Percentiles rank a stretch among this genome's conserved stretches.
These are phyloP conservation scores for Watsonalla cultraria DNA, from an alignment of 2,888 invertebrate species.

Conservation along the genomic window DNA sequence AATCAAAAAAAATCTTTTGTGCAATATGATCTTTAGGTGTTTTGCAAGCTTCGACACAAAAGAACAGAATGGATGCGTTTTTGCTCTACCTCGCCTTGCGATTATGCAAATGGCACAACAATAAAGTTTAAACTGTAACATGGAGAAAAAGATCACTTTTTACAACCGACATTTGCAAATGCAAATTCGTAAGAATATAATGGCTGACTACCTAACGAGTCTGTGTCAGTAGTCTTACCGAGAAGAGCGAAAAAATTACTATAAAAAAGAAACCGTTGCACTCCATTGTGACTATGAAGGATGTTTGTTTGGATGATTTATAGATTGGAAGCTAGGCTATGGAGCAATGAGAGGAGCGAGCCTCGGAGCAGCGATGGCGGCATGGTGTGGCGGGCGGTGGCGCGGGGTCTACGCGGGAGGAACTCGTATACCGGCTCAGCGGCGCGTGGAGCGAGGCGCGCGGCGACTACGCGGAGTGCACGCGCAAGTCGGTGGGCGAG, in stretches of 20 bases:
- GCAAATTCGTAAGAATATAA: constrained; percentile 56
- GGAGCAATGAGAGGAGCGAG: constrained; percentile 11
- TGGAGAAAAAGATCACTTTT: constrained; percentile 55
- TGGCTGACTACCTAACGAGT: constrained; percentile 59
- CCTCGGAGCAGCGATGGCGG: constrained; percentile 19
- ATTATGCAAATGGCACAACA: constrained; percentile 74
- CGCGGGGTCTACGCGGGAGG: constrained; percentile 80
- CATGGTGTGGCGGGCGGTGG: constrained; percentile 29
- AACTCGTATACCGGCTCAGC: constrained; percentile 87
- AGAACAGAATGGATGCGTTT: constrained; percentile 62
- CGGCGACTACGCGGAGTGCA: constrained; percentile 69
- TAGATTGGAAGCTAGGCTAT: not conserved
- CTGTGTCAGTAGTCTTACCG: constrained; percentile 50
- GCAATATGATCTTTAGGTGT: constrained; percentile 53
- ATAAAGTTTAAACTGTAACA: constrained; percentile 72
- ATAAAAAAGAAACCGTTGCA: constrained; percentile 37
- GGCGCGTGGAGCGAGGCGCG: constrained; percentile 44
- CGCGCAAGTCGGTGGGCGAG: constrained; percentile 72
- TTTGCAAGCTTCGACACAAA: constrained; percentile 61
- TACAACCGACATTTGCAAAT: constrained; percentile 56
- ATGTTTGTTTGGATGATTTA: constrained; percentile 14
- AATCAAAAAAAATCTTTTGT: constrained; percentile 70
- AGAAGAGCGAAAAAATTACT: constrained; percentile 39
- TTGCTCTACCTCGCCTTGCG: constrained; percentile 64
- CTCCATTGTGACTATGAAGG: constrained; percentile 23